Percentiles rank a stretch among this genome's conserved stretches.
phyloP scores from a whole-genome alignment of 2,113 vertebrate species.

The Dromiciops gliroides region DNA sequence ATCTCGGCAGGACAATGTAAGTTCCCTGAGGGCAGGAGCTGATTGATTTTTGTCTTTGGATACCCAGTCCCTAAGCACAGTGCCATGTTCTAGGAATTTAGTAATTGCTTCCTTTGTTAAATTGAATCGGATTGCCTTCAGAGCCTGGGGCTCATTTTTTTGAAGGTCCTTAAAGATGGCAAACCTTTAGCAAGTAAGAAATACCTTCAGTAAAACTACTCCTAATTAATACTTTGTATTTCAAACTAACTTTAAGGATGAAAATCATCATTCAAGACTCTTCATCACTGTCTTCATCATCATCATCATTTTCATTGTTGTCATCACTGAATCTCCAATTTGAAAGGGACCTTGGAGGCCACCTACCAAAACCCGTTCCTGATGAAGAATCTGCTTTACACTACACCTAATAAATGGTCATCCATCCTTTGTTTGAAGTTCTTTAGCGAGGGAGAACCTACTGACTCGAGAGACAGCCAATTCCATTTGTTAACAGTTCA shows the following conservation, averaged over 20 bases:
- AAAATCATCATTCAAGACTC: background rate
- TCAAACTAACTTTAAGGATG: background rate
- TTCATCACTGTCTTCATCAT: background rate
- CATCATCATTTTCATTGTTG: background rate
- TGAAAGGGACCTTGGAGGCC: background rate
- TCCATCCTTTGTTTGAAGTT: background rate
- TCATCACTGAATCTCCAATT: background rate
- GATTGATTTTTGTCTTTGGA: background rate
- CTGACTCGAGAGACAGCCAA: background rate
- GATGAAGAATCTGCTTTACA: background rate
- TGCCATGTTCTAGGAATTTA: background rate
- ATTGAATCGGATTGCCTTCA: background rate
- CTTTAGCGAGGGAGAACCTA: background rate
- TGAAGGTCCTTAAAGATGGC: background rate
- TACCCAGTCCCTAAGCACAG: background rate
- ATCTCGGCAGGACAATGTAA: background rate
- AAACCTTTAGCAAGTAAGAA: conserved; percentile 22
- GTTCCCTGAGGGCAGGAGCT: background rate
- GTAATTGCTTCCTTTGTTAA: background rate
- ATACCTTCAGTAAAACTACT: background rate
- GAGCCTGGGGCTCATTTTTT: background rate
- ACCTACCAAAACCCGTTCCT: background rate
- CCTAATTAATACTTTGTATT: background rate
- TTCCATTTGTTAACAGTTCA: background rate
- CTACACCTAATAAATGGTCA: background rate